phyloP scores from a whole-genome alignment of 2,113 vertebrate genomes.

The Geococcyx californianus region DNA sequence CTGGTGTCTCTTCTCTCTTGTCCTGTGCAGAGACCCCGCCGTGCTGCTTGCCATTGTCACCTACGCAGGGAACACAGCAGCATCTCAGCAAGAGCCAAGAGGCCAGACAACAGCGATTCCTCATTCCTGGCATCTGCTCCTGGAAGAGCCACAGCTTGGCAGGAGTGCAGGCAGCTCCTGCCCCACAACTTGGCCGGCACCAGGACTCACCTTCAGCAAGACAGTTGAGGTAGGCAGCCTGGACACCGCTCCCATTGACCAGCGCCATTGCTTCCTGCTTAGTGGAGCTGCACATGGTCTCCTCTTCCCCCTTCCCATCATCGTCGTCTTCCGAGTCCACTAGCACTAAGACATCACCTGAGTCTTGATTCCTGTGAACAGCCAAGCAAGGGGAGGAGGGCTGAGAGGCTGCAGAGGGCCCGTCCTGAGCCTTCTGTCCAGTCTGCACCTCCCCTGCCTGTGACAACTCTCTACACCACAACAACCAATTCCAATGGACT shows the following conservation, averaged over 20 bases:
- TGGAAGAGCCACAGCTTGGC: neutral
- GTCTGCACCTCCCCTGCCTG: neutral
- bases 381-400: neutral
- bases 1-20: neutral
- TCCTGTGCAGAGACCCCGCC: neutral
- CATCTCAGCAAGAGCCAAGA: neutral
- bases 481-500: fast-evolving
- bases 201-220: slow-evolving; percentile 44
- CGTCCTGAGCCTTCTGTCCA: neutral
- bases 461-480: neutral
- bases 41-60: neutral
- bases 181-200: neutral
- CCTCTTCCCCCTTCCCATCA: neutral
- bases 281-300: neutral
- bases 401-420: neutral
- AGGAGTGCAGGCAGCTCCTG: neutral
- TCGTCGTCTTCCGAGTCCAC: slow-evolving; percentile 84
- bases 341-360: slow-evolving; percentile 82
- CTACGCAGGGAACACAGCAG: slow-evolving; percentile 34
- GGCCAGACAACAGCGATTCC: neutral
- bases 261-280: neutral
- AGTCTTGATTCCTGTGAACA: slow-evolving; percentile 56
- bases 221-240: neutral
- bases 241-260: slow-evolving; percentile 31
- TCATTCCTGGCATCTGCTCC: neutral